Percentiles rank a stretch among this genome's conserved stretches.
These are phyloP conservation scores for Bactericera cockerelli DNA, from an alignment of 1,140 invertebrate species.

Conservation along the genomic window DNA sequence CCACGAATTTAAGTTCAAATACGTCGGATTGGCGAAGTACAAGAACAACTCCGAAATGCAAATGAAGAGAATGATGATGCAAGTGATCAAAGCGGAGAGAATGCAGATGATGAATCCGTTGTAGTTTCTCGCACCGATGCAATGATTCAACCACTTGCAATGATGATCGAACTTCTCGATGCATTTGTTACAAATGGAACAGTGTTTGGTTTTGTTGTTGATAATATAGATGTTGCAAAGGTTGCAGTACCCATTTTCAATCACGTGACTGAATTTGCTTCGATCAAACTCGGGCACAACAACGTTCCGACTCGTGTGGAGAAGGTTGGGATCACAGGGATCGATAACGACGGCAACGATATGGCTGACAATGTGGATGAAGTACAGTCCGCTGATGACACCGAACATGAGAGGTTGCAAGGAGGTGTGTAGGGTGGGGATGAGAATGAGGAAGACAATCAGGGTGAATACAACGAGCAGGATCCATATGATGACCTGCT, in stretches of 20 bases:
- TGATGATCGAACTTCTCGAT: constrained; percentile 85
- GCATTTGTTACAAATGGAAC: constrained; percentile 93
- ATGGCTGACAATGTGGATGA: constrained; percentile 54
- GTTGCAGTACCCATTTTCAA: constrained; percentile 87
- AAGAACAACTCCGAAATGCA: constrained; percentile 48
- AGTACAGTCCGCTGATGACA: constrained; percentile 39
- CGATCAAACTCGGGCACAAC: constrained; percentile 70
- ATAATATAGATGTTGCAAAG: constrained; percentile 72
- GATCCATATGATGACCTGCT: constrained; percentile 75
- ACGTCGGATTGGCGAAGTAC: constrained; percentile 37
- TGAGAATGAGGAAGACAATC: constrained; percentile 55
- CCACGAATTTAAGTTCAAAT: constrained; percentile 33
- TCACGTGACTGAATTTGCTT: constrained; percentile 73
- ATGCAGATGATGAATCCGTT: constrained; percentile 70
- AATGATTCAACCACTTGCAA: constrained; percentile 97
- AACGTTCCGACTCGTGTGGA: background rate
- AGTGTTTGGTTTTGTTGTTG: constrained; percentile 69
- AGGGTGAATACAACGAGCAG: constrained; percentile 49
- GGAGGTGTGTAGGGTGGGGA: constrained; percentile 44
- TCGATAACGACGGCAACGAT: constrained; percentile 62
- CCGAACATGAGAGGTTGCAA: constrained; percentile 41
- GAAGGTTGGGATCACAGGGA: constrained; percentile 59
- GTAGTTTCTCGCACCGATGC: constrained; percentile 83
- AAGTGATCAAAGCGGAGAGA: constrained; percentile 59
- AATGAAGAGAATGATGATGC: constrained; percentile 48